These are phyloP conservation scores for Psammodynastes pulverulentus DNA, from an alignment of 2,113 vertebrate species.

Conservation along the genomic window DNA sequence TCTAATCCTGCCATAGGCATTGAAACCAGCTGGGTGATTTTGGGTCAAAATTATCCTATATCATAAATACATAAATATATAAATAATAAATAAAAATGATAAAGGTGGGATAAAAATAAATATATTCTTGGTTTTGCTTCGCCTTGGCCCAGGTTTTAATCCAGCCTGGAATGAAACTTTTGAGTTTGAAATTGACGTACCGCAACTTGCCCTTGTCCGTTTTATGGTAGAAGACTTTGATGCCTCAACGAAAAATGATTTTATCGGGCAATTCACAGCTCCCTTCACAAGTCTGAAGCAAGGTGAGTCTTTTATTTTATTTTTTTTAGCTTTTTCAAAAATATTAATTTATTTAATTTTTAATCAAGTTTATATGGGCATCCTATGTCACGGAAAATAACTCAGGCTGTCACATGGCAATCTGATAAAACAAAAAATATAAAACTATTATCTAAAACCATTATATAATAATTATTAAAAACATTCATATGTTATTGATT, in stretches of 20 bases:
- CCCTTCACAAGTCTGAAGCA: conserved; percentile 83
- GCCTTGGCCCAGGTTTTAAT: conserved; percentile 82
- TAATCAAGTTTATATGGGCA: background rate
- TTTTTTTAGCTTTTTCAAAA: background rate
- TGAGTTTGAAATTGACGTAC: conserved; percentile 78
- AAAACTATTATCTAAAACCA: background rate
- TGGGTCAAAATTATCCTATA: too few species aligned
- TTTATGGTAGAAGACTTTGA: conserved; percentile 92
- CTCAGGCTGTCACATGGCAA: background rate
- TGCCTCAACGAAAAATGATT: conserved; percentile 80
- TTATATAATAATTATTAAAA: background rate
- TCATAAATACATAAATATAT: background rate
- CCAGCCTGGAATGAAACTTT: conserved; percentile 83
- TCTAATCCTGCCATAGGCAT: too few species aligned
- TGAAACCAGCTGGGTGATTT: too few species aligned
- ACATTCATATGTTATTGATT: background rate
- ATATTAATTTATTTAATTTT: background rate
- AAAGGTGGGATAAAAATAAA: background rate
- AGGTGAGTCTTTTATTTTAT: conserved; percentile 67
- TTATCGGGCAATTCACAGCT: conserved; percentile 85
- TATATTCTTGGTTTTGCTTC: background rate
- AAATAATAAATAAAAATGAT: background rate
- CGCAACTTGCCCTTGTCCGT: conserved; percentile 82
- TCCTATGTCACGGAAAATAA: background rate
- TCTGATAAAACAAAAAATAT: background rate